Conservation (phyloP, 2,888 invertebrate species). For the Sussaba pulchella region DNA sequence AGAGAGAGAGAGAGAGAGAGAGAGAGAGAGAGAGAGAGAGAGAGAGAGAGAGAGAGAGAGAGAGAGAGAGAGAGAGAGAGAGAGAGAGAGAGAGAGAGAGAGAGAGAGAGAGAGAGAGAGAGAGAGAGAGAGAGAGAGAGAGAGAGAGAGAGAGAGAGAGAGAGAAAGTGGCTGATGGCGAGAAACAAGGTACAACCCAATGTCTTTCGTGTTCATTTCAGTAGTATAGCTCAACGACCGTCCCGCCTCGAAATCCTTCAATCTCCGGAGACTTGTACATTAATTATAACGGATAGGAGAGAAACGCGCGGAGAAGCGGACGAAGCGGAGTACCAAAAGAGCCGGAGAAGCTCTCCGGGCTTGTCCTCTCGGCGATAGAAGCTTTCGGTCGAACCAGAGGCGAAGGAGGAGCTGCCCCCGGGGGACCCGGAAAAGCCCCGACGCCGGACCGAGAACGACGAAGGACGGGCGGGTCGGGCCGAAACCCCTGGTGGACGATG, state of each 20-base stretch:
- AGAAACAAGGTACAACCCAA: conserved; percentile 30
- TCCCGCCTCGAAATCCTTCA: conserved; percentile 71
- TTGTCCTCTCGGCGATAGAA: conserved; percentile 35
- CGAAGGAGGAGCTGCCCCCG: conserved; percentile 23
- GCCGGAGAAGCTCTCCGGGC: conserved; percentile 31
- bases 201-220: conserved; percentile 35
- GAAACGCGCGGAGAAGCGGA: conserved; percentile 44
- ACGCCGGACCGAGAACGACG: conserved; percentile 22
- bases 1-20: neutral
- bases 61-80: conserved; percentile 32
- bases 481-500: conserved; percentile 33
- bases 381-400: conserved; percentile 38
- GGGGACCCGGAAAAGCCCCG: conserved; percentile 49
- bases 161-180: conserved; percentile 2
- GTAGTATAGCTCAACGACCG: conserved; percentile 48
- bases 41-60: conserved; percentile 6
- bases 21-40: neutral
- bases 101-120: conserved; percentile 2
- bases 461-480: conserved; percentile 50
- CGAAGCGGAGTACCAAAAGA: conserved; percentile 9
- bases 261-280: conserved; percentile 80
- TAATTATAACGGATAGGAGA: conserved; percentile 74
- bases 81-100: neutral
- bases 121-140: conserved; percentile 21
- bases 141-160: conserved; percentile 34